A percentile compares a stretch with the other conserved stretches of the same genome.
Evolutionary conservation across 2,888 invertebrate genomes (phyloP).

Genomic region (Hyppa rectilinea): DNA sequence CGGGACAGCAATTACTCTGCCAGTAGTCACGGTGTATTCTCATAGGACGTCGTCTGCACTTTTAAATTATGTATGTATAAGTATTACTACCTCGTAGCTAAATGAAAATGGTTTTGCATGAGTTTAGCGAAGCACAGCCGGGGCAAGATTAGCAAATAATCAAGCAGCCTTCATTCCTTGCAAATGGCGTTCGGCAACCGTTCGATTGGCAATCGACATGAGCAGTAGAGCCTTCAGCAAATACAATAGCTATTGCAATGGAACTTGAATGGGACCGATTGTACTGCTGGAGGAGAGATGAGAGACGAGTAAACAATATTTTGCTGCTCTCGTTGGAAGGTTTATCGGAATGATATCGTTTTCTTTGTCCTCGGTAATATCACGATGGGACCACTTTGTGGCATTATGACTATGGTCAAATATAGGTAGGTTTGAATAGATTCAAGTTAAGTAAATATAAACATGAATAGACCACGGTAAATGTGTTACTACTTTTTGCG

Average conservation of each 20-base stretch:
- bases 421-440: too few relatives aligned
- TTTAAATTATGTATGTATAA: constrained; percentile 72
- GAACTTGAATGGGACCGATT: constrained; percentile 79
- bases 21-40: constrained; percentile 77
- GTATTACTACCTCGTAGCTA: constrained; percentile 46
- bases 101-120: constrained; percentile 59
- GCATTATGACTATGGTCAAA: background rate
- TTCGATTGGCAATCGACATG: constrained; percentile 87
- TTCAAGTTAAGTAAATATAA: too few relatives aligned
- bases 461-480: too few relatives aligned
- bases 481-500: background rate
- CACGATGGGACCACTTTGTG: background rate
- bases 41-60: constrained; percentile 73
- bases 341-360: constrained; percentile 61
- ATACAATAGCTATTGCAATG: constrained; percentile 86
- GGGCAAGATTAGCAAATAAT: constrained; percentile 81
- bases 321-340: constrained; percentile 69
- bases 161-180: constrained; percentile 77
- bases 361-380: constrained; percentile 40
- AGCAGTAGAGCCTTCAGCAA: constrained; percentile 86
- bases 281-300: constrained; percentile 79
- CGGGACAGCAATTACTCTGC: constrained; percentile 81
- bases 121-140: constrained; percentile 48
- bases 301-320: constrained; percentile 84
- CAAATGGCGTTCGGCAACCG: constrained; percentile 79